phyloP scores from a whole-genome alignment of 1,140 invertebrate species.

The Drosophila pandora region DNA sequence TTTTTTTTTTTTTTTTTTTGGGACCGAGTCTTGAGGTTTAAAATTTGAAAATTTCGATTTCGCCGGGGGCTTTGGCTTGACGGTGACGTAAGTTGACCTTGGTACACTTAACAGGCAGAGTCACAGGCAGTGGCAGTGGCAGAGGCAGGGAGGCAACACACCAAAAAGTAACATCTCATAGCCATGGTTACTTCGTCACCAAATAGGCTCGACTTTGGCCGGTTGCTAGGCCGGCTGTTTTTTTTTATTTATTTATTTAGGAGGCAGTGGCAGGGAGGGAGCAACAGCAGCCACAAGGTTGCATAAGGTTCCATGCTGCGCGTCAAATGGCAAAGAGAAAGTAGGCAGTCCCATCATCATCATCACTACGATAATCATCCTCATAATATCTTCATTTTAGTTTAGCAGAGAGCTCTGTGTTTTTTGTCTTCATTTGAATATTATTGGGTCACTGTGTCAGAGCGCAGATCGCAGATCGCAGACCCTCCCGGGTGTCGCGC shows the following conservation, averaged over 20 bases:
- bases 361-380: not conserved
- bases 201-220: conserved; percentile 37
- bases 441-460: conserved; percentile 79
- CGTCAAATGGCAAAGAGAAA: conserved; percentile 53
- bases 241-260: conserved; percentile 6
- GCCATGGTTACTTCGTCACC: conserved; percentile 10
- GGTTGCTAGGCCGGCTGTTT: conserved; percentile 42
- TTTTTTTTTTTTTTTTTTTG: conserved; percentile 33
- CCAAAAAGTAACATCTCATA: conserved; percentile 4
- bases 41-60: conserved; percentile 68
- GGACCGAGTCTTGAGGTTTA: conserved; percentile 8
- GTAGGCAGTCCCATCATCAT: conserved; percentile 9
- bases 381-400: conserved; percentile 8
- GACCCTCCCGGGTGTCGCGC: conserved; percentile 4
- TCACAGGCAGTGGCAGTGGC: too few species aligned
- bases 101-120: conserved; percentile 65
- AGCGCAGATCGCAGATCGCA: conserved; percentile 43
- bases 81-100: conserved; percentile 66
- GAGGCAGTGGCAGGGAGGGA: not conserved
- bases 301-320: conserved; percentile 40
- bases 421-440: conserved; percentile 56
- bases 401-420: not conserved
- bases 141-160: not conserved
- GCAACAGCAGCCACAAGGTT: conserved; percentile 21
- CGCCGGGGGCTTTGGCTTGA: conserved; percentile 1